Percentiles rank a stretch among this genome's conserved stretches.
Evolutionary conservation across 2,797 vertebrate genomes (phyloP).

Genomic region (Heterohyrax brucei): DNA sequence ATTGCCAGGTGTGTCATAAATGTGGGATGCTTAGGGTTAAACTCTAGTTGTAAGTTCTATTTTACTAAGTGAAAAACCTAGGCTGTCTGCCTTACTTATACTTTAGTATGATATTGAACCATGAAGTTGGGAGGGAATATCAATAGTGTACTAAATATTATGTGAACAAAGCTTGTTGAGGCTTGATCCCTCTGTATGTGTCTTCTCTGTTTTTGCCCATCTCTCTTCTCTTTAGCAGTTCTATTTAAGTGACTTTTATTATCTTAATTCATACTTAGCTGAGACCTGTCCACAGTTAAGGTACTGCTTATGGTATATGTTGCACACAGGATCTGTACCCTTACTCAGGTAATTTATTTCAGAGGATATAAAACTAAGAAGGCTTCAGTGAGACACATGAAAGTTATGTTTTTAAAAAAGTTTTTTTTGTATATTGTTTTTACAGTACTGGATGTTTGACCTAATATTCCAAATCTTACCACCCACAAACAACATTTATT

Average conservation of each 20-base stretch:
- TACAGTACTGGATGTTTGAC: background rate
- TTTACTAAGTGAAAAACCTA: constrained; percentile 37
- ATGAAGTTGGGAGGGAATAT: background rate
- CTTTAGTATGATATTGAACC: background rate
- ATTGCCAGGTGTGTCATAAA: background rate
- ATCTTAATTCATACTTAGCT: background rate
- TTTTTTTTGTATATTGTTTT: background rate
- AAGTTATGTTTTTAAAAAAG: constrained; percentile 5
- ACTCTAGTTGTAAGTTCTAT: background rate
- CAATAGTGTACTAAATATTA: background rate
- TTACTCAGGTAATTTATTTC: constrained; percentile 15
- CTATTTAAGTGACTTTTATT: constrained; percentile 1
- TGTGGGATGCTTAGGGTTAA: background rate
- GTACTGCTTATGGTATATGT: background rate
- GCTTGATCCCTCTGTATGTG: background rate
- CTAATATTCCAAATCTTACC: background rate
- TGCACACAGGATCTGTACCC: background rate
- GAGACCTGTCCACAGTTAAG: background rate
- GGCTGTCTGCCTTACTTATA: background rate
- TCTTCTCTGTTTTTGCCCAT: background rate
- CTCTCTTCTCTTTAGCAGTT: background rate
- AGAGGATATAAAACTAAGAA: constrained; percentile 36
- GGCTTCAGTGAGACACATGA: background rate
- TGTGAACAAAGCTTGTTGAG: background rate
- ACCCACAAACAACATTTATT: constrained; percentile 21